Evolutionary conservation across 2,797 vertebrate genomes (phyloP).

Genomic region (Pseudochirops cupreus): DNA sequence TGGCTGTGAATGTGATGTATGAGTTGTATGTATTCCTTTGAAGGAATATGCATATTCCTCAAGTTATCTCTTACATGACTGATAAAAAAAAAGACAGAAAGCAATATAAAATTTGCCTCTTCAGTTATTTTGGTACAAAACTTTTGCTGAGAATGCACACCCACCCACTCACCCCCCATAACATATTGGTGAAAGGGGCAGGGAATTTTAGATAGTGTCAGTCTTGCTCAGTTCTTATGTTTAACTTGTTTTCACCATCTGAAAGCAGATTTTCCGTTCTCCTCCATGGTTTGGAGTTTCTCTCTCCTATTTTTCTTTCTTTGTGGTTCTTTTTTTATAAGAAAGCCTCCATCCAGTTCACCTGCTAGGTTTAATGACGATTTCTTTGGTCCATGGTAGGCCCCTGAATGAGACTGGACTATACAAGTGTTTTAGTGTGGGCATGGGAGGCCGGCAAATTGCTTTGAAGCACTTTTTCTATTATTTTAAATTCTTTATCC

Average conservation of each 20-base stretch:
- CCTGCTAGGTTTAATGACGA: neutral
- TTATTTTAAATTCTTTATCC: neutral
- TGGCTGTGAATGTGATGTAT: neutral
- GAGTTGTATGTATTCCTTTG: neutral
- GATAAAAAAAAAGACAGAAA: conserved; percentile 12
- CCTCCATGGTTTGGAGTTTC: neutral
- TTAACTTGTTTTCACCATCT: neutral
- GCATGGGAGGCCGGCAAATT: neutral
- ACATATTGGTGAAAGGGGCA: neutral
- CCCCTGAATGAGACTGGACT: neutral
- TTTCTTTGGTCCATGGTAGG: neutral
- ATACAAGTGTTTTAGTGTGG: neutral
- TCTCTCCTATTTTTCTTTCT: neutral
- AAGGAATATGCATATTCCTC: neutral
- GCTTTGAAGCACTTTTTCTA: neutral
- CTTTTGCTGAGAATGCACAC: neutral
- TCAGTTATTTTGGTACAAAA: neutral
- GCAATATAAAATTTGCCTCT: neutral
- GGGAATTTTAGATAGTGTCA: neutral
- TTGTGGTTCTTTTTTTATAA: neutral
- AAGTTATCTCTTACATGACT: neutral
- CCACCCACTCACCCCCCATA: neutral
- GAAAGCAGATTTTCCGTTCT: conserved; percentile 20
- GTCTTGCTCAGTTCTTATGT: neutral
- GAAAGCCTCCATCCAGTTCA: neutral